A percentile compares a stretch with the other conserved stretches of the same genome.
Evolutionary conservation across 2,113 vertebrate genomes (phyloP).

Genomic region (Thymallus thymallus): DNA sequence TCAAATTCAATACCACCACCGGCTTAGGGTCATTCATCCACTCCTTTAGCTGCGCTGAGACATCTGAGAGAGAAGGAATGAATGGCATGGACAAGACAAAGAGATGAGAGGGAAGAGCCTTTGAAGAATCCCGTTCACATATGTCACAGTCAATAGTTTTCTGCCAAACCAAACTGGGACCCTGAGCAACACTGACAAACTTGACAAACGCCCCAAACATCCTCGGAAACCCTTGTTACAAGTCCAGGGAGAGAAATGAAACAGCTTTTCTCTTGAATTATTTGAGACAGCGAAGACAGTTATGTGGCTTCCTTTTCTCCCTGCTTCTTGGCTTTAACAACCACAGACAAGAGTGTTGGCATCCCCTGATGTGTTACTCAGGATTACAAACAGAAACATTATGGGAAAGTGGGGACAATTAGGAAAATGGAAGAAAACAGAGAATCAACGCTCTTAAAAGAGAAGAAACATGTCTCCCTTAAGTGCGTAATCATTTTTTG

Average conservation of each 20-base stretch:
- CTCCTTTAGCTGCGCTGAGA: slow-evolving; percentile 35
- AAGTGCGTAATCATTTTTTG: slow-evolving; percentile 18
- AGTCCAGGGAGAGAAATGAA: slow-evolving; percentile 21
- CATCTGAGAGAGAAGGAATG: slow-evolving; percentile 50
- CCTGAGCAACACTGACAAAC: slow-evolving; percentile 12
- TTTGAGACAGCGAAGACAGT: slow-evolving; percentile 26
- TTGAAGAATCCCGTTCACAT: slow-evolving; percentile 48
- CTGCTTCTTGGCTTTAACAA: not conserved
- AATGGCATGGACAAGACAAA: slow-evolving; percentile 33
- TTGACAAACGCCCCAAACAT: slow-evolving; percentile 19
- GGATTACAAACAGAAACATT: not conserved
- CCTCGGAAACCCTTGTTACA: slow-evolving; percentile 6
- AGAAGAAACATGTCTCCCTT: slow-evolving; percentile 10
- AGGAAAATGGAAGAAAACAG: slow-evolving; percentile 16
- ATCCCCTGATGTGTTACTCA: slow-evolving; percentile 2
- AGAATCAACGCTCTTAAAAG: slow-evolving; percentile 20
- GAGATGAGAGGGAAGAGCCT: slow-evolving; percentile 28
- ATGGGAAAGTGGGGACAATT: slow-evolving; percentile 14
- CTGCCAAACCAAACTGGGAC: slow-evolving; percentile 19
- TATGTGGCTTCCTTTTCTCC: slow-evolving; percentile 20
- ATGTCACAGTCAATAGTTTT: slow-evolving; percentile 46
- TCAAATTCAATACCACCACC: slow-evolving; percentile 21
- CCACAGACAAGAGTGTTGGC: not conserved
- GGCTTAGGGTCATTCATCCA: slow-evolving; percentile 36
- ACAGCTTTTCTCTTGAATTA: slow-evolving; percentile 38